A percentile compares a stretch with the other conserved stretches of the same genome.
These are phyloP conservation scores for Nycticebus coucang DNA, from an alignment of 2,113 vertebrate species.

Conservation along the genomic window DNA sequence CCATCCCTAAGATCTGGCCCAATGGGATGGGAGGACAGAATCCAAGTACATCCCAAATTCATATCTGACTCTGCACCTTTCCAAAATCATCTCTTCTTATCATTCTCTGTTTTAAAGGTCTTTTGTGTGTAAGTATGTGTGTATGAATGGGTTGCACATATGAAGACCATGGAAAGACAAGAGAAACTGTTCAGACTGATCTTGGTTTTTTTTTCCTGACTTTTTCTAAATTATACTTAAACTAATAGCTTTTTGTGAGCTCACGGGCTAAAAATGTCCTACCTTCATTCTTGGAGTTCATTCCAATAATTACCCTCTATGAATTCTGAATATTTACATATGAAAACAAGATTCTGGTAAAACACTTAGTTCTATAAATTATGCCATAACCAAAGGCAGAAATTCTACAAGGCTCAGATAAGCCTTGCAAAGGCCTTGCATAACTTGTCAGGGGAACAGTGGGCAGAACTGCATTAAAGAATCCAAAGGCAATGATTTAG, in stretches of 20 bases:
- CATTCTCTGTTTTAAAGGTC: neutral
- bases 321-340: slow-evolving; percentile 17
- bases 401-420: neutral
- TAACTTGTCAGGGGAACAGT: neutral
- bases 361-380: neutral
- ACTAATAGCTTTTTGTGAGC: neutral
- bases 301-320: neutral
- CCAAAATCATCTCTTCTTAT: neutral
- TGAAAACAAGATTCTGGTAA: neutral
- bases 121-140: neutral
- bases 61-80: neutral
- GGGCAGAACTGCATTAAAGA: neutral
- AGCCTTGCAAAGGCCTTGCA: neutral
- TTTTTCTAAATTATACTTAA: slow-evolving; percentile 2
- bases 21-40: neutral
- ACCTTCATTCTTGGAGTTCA: slow-evolving; percentile 25
- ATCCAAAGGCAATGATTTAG: slow-evolving; percentile 54
- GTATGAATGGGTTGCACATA: neutral
- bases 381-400: slow-evolving; percentile 5
- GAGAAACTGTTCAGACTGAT: neutral
- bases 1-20: neutral
- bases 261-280: neutral
- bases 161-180: neutral
- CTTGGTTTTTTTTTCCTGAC: neutral
- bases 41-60: neutral